A percentile compares a stretch with the other conserved stretches of the same genome.
phyloP scores from a whole-genome alignment of 2,888 invertebrate species.

The Aleiodes alternator region DNA sequence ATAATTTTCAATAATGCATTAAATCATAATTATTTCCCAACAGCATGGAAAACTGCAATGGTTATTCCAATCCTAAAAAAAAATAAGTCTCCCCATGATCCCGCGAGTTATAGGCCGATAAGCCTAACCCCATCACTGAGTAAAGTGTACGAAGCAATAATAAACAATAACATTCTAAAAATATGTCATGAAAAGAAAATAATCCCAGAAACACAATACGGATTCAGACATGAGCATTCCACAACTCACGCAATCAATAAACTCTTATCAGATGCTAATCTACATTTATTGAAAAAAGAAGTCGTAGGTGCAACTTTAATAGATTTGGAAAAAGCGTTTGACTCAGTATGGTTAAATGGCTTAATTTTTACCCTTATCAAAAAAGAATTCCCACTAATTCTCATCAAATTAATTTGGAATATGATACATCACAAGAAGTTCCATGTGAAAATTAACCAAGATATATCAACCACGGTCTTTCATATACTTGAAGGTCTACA shows the following conservation, averaged over 20 bases:
- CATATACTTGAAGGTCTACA: constrained; percentile 28
- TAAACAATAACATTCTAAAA: constrained; percentile 41
- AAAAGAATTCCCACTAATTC: constrained; percentile 21
- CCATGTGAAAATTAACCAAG: neutral
- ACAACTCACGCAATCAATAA: constrained; percentile 44
- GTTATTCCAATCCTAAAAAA: constrained; percentile 50
- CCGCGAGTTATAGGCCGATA: constrained; percentile 53
- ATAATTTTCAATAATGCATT: constrained; percentile 48
- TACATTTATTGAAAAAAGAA: neutral
- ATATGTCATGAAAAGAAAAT: constrained; percentile 17
- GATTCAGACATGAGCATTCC: constrained; percentile 46
- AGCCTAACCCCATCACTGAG: constrained; percentile 49
- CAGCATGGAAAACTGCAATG: constrained; percentile 48
- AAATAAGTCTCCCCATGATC: constrained; percentile 38
- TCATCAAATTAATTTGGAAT: constrained; percentile 20
- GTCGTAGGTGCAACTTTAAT: constrained; percentile 23
- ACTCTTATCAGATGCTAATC: neutral
- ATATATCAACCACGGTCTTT: constrained; percentile 2
- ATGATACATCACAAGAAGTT: constrained; percentile 32
- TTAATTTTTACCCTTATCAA: constrained; percentile 27
- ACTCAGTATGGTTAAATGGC: constrained; percentile 36
- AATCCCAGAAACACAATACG: constrained; percentile 45
- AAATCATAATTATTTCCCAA: constrained; percentile 46
- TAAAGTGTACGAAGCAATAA: constrained; percentile 40
- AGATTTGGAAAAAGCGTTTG: constrained; percentile 39